Evolutionary conservation across 1,140 invertebrate species (phyloP), one percentile per base, ranked within the genome.

Genomic region (Drosophila prosaltans): DNA sequence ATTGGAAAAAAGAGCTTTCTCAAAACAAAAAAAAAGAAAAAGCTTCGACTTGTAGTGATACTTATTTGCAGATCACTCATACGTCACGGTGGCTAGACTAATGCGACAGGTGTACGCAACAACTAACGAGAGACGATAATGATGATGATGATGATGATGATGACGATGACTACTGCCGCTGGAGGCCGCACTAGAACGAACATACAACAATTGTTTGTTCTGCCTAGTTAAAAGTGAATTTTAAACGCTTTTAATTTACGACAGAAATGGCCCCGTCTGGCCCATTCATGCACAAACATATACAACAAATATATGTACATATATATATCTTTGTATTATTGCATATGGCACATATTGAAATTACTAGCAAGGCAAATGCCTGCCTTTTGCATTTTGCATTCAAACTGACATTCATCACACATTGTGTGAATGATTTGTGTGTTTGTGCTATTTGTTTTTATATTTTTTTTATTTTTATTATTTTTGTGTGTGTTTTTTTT

Each of bases 261-360:
- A 78, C 78, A 24, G 11, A 39, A n/a, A 43, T 77, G 77, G 73
- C 72, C 79, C 78, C 78, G 78, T 76, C 77, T 65, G 58, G 26
- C 8, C 45, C 24, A 41, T 36, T 57, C 59, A 51, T 48, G 39
- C 8, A 51, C 21, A 51, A 24, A 26, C 6, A 36, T 7, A 36
- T 7, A 36, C 28, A 30, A 30, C 28, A 30, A 2, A 30, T 36
- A 36, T 36, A 36, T 36, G 1, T 36, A 36, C 2, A 7, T 36
- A 36, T 36, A 6, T 36, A 36, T 2, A 36, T 30, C 2, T 30
- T 30, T 16, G 28, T 30, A 30, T 3, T 36, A 36, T 36, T 36
- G 32, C 32, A 36, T 36, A 36, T 36, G 32, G 32, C 32, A 36
- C 32, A 36, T 36, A 36, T 36, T 36, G 32, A 36, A 36, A 36